These are phyloP conservation scores for Montipora cactus DNA, from an alignment of 64 coral and sea anemone genomes.

Conservation along the genomic window DNA sequence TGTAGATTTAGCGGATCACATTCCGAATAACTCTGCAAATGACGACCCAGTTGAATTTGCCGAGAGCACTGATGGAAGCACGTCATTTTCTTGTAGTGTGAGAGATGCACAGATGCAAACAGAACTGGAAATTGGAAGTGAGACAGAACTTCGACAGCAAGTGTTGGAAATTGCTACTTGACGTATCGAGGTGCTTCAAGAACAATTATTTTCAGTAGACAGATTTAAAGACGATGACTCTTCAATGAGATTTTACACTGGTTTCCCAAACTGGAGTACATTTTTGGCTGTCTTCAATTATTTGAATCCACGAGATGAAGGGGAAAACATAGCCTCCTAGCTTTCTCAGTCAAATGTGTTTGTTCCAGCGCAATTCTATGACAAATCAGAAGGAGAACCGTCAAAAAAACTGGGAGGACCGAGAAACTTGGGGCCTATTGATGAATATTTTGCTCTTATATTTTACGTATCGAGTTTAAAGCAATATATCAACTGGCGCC, in stretches of 20 bases:
- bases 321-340: constrained; percentile 60
- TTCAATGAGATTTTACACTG: constrained; percentile 46
- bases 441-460: constrained; percentile 16
- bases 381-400: not conserved
- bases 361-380: not conserved
- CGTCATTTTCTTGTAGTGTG: too few species aligned
- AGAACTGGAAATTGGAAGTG: not conserved
- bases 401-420: not conserved
- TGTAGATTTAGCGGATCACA: too few species aligned
- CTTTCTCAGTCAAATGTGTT: not conserved
- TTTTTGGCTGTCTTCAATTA: constrained; percentile 63
- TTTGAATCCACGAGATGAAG: constrained; percentile 56
- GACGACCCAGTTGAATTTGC: too few species aligned
- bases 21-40: too few species aligned
- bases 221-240: constrained; percentile 35
- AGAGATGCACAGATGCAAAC: too few species aligned
- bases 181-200: constrained; percentile 2
- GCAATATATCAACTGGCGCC: too few species aligned
- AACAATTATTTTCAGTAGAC: constrained; percentile 13
- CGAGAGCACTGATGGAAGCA: too few species aligned
- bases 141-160: not conserved
- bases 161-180: not conserved
- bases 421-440: not conserved
- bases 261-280: constrained; percentile 66
- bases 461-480: too few species aligned